Base-by-base conservation (phyloP, 2,888 invertebrate genomes). In the Phortica magna region DNA sequence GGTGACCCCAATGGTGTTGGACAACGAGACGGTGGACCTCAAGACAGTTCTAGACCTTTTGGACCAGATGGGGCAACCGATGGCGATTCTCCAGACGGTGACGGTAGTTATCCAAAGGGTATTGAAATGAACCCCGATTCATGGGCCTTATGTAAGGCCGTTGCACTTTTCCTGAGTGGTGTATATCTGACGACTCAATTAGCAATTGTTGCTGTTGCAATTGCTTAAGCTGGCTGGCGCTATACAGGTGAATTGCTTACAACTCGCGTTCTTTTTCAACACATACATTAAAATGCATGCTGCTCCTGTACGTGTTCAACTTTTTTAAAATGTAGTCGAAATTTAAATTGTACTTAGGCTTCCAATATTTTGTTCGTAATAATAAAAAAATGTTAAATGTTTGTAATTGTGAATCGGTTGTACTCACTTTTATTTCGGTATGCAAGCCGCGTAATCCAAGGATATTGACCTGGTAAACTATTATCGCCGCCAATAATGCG, bases 361-460 rank as follows among this genome's bases (percentile, higher is more conserved):
- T 31, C 31, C 5, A 4, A 31, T 31, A 31, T 31, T 31, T 4
- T 31, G 5, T 4, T 31, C 5, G 31, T 31, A 31, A 4, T 31
- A 31, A 31, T 31, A 31, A 31, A 31, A 31, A 31, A 31, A 31
- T 31, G 31, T 31, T 31, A 31, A 4, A 31, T 31, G 1, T 31
- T 31, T 31, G 31, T 31, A 31, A 31, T 0, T 31, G 31, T 31
- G 2, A 31, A 31, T 31, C 31, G 31, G 31, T 31, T 31, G 5
- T 1, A 90, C 91, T 91, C 79, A 92, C 92, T 89, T 84, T 81
- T 88, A 77, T 92, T 92, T 2, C 90, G 82, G 77, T 92, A 92
- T 9, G 91, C 92, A n/a, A 92, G 85, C 10, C 92, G 90, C 0
- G 92, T 93, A 92, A 94, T 93, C 94, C 94, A 94, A 0, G 94